Conservation (phyloP, 2,113 vertebrate species). For the Eurypyga helias region DNA sequence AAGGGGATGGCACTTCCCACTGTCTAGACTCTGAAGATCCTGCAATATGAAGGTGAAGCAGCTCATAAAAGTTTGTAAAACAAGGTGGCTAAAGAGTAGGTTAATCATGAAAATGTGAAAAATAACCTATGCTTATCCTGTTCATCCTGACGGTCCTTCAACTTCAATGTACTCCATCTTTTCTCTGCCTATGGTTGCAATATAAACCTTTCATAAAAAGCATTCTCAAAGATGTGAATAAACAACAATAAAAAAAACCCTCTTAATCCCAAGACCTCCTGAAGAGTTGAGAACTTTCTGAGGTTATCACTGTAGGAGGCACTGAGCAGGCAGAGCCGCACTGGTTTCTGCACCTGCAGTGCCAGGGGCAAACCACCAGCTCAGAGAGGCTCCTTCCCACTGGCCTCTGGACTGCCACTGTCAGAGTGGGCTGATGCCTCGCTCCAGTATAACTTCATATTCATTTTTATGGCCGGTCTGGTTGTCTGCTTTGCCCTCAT, state of each 20-base stretch:
- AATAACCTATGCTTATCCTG: not conserved
- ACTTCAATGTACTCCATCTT: not conserved
- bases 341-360: not conserved
- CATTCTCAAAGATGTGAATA: not conserved
- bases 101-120: not conserved
- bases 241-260: not conserved
- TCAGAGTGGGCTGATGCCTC: fast-evolving
- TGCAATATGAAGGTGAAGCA: not conserved
- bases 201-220: not conserved
- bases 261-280: not conserved
- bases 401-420: not conserved
- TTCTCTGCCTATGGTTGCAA: not conserved
- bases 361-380: not conserved
- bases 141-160: not conserved
- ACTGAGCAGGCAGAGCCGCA: not conserved
- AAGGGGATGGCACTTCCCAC: not conserved
- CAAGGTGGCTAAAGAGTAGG: not conserved
- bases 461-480: not conserved
- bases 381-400: not conserved
- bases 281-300: not conserved
- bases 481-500: fast-evolving
- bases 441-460: not conserved
- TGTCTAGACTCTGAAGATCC: not conserved
- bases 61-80: not conserved
- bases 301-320: not conserved